Evolutionary conservation across 2,113 vertebrate genomes (phyloP).

Genomic region (Paedocypris sp.): DNA sequence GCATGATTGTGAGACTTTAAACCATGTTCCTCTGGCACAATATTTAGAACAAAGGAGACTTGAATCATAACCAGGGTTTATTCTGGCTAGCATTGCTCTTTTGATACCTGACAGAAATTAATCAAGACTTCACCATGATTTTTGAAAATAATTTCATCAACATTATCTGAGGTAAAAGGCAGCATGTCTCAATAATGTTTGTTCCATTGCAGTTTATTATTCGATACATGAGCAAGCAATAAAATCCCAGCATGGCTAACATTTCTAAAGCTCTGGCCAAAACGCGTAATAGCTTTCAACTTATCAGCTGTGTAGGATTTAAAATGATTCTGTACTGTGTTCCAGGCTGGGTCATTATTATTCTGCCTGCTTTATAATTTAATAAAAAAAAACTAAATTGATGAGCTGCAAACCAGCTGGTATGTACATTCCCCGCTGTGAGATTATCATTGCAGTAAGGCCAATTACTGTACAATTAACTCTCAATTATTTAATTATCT

Average conservation of each 20-base stretch:
- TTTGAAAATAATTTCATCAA: no score
- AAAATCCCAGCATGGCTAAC: no score
- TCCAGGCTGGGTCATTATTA: slow-evolving; percentile 35
- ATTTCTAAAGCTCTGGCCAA: no score
- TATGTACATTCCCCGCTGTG: slow-evolving; percentile 45
- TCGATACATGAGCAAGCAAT: not conserved
- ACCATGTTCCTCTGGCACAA: not conserved
- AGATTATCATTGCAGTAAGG: no score
- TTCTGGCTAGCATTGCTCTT: not conserved
- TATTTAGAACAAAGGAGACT: not conserved
- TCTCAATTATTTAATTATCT: no score
- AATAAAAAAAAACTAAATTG: slow-evolving; percentile 55
- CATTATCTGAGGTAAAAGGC: no score
- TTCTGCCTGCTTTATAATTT: slow-evolving; percentile 45
- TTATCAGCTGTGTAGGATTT: no score
- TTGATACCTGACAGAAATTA: no score
- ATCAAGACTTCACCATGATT: no score
- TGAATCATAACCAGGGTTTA: not conserved
- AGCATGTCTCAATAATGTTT: no score
- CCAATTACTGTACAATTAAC: slow-evolving; percentile 42
- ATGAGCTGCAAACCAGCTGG: slow-evolving; percentile 51
- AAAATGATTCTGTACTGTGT: not conserved
- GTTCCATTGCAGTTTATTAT: not conserved
- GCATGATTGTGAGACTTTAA: not conserved
- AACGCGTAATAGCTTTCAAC: no score